Percentiles rank a stretch among this genome's conserved stretches.
Conservation (phyloP, 2,797 vertebrate species). For the Geotrypetes seraphini region DNA sequence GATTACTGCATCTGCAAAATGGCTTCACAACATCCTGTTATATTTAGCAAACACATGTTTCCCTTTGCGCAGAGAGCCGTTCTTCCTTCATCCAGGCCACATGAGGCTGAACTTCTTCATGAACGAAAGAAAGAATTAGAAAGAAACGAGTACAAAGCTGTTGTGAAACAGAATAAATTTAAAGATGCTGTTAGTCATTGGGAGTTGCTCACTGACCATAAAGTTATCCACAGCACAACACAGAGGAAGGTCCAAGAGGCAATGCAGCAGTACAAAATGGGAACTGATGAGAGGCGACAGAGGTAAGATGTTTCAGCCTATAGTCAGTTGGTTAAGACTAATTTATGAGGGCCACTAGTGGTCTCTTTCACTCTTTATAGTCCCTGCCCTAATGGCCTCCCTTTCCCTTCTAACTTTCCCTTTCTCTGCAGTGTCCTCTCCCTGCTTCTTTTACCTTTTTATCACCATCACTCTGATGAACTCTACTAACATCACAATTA, state of each 20-base stretch:
- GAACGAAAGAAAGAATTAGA: constrained; percentile 29
- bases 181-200: constrained; percentile 35
- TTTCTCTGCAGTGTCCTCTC: no score
- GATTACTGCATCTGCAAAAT: no score
- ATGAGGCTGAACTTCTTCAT: constrained; percentile 26
- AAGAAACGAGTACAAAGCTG: constrained; percentile 30
- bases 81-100: constrained; percentile 3
- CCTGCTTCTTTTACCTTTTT: no score
- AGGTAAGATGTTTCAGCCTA: constrained; percentile 51
- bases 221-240: constrained; percentile 28
- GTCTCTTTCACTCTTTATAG: no score
- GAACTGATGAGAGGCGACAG: constrained; percentile 51
- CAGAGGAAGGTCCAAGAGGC: constrained; percentile 39
- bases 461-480: no score
- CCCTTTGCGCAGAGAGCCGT: constrained; percentile 46
- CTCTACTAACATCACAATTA: no score
- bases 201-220: constrained; percentile 41
- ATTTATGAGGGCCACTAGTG: no score
- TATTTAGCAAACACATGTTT: no score
- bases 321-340: not conserved
- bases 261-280: constrained; percentile 41
- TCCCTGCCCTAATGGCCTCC: no score
- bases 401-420: no score
- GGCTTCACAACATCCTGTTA: no score
- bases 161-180: constrained; percentile 36